phyloP scores from a whole-genome alignment of 2,888 invertebrate genomes.

The Calliphora vomitoria region DNA sequence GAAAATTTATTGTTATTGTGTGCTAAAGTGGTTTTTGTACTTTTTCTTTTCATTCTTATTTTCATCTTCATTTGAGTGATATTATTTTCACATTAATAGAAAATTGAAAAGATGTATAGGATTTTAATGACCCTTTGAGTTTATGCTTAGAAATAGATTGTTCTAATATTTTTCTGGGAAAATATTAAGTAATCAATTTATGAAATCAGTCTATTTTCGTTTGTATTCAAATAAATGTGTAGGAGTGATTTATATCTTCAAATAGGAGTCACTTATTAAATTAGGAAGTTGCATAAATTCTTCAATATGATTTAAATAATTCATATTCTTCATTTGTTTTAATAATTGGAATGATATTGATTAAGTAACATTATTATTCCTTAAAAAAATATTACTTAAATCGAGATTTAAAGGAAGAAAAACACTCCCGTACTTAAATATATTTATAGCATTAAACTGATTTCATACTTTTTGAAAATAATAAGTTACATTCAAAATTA shows the following conservation, averaged over 20 bases:
- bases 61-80: constrained; percentile 41
- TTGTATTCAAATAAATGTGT: neutral
- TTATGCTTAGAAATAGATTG: constrained; percentile 26
- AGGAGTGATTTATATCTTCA: neutral
- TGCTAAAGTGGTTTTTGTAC: constrained; percentile 50
- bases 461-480: no score
- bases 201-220: neutral
- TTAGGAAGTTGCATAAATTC: neutral
- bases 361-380: no score
- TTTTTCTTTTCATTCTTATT: neutral
- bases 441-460: no score
- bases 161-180: neutral
- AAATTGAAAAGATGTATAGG: constrained; percentile 64
- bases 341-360: no score
- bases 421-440: no score
- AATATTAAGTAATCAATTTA: constrained; percentile 2
- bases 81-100: constrained; percentile 71
- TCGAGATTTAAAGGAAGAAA: no score
- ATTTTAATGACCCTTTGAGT: constrained; percentile 65
- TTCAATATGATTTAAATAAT: no score
- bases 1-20: constrained; percentile 68
- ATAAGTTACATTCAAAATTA: no score
- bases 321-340: no score
- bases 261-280: neutral
- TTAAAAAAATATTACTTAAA: no score